Evolutionary conservation across 2,888 invertebrate genomes (phyloP).

Genomic region (Dynastes tityus): DNA sequence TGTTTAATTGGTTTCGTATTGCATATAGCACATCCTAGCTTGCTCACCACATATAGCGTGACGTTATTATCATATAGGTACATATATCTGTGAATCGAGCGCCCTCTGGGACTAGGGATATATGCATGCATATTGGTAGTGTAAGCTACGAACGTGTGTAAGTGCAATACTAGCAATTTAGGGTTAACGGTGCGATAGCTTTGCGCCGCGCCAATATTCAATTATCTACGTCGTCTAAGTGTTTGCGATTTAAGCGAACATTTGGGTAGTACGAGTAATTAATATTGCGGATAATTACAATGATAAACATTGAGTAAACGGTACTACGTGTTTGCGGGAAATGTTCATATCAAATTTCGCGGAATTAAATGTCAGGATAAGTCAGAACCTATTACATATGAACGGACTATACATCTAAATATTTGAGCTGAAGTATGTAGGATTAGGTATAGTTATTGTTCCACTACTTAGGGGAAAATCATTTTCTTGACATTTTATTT

Average conservation of each 20-base stretch:
- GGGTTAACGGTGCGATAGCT: neutral
- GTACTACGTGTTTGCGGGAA: no score
- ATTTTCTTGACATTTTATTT: no score
- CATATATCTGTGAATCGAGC: neutral
- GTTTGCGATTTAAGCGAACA: constrained; percentile 16
- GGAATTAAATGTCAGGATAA: no score
- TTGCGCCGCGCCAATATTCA: constrained; percentile 4
- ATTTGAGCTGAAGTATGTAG: no score
- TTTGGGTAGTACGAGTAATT: constrained; percentile 11
- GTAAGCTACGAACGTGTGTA: constrained; percentile 3
- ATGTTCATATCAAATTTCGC: no score
- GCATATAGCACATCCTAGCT: no score
- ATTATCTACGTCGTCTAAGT: constrained; percentile 21
- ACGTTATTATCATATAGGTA: neutral
- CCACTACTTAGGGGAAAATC: no score
- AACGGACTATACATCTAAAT: no score
- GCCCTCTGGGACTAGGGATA: neutral
- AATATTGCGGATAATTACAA: constrained; percentile 10
- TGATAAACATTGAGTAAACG: neutral
- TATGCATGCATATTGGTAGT: neutral
- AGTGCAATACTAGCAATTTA: constrained; percentile 22
- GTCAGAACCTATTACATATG: no score
- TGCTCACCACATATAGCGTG: no score
- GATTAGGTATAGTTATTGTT: no score
- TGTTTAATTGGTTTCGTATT: no score